Conservation (phyloP, 2,888 invertebrate species). For the Amorpha juglandis region DNA sequence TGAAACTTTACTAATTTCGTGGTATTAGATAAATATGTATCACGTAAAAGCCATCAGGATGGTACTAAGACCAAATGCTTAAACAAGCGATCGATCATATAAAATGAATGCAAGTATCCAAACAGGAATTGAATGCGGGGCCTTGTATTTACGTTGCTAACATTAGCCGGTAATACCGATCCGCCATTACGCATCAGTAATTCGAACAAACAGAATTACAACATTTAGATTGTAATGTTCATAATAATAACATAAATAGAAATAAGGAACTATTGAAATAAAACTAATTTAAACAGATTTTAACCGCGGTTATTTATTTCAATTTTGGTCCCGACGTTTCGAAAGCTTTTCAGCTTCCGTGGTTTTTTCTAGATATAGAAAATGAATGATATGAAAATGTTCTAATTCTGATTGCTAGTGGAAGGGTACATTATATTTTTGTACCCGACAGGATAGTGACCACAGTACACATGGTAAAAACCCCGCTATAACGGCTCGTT, state of each 20-base stretch:
- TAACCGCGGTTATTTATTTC: too few species aligned
- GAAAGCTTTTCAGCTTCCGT: too few species aligned
- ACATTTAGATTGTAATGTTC: slow-evolving; percentile 18
- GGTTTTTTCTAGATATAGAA: too few species aligned
- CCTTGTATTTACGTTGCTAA: slow-evolving; percentile 19
- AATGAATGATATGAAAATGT: too few species aligned
- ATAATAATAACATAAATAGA: slow-evolving; percentile 17
- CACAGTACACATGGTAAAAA: too few species aligned
- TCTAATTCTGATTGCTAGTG: too few species aligned
- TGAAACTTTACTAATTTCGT: too few species aligned
- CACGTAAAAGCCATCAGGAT: neutral
- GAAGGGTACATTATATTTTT: too few species aligned
- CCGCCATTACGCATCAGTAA: slow-evolving; percentile 14
- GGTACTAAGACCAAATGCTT: neutral
- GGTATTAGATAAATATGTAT: neutral
- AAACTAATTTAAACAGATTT: too few species aligned
- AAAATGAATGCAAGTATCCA: slow-evolving; percentile 16
- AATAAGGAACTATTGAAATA: slow-evolving; percentile 10
- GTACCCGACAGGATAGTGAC: too few species aligned
- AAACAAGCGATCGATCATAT: slow-evolving; percentile 12
- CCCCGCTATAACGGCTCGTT: too few species aligned
- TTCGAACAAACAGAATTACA: slow-evolving; percentile 18
- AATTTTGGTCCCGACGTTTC: too few species aligned
- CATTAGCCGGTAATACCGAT: slow-evolving; percentile 19
- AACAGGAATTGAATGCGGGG: slow-evolving; percentile 20